phyloP scores from a whole-genome alignment of 1,140 invertebrate species.

The Episyrphus balteatus region DNA sequence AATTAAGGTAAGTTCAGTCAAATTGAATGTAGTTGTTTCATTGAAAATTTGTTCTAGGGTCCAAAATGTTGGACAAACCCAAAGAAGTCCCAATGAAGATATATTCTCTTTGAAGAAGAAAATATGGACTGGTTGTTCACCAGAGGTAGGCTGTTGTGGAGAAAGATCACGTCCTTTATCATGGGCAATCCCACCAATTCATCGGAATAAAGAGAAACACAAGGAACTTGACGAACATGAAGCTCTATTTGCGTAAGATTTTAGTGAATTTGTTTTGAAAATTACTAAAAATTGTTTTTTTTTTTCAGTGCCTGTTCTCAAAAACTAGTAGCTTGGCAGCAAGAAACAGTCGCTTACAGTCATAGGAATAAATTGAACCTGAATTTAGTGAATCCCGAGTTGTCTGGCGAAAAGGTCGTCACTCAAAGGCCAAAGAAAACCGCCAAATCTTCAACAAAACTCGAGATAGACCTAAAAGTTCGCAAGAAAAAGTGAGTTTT shows the following conservation, averaged over 20 bases:
- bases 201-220: conserved; percentile 8
- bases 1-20: conserved; percentile 1
- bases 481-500: neutral
- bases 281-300: neutral
- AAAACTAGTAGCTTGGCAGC: conserved; percentile 30
- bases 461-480: neutral
- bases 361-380: conserved; percentile 4
- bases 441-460: neutral
- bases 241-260: conserved; percentile 23
- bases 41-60: neutral
- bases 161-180: conserved; percentile 12
- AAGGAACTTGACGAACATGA: conserved; percentile 24
- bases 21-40: neutral
- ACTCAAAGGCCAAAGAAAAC: conserved; percentile 3
- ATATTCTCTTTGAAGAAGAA: conserved; percentile 34
- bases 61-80: conserved; percentile 6
- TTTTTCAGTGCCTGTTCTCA: conserved; percentile 27
- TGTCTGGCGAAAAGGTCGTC: neutral
- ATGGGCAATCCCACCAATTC: conserved; percentile 11
- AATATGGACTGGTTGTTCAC: conserved; percentile 26
- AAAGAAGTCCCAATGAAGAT: conserved; percentile 14
- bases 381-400: conserved; percentile 6
- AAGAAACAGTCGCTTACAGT: conserved; percentile 10
- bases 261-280: neutral
- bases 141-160: conserved; percentile 9